These are phyloP conservation scores for Formica aserva DNA, from an alignment of 2,888 invertebrate genomes.

Conservation along the genomic window DNA sequence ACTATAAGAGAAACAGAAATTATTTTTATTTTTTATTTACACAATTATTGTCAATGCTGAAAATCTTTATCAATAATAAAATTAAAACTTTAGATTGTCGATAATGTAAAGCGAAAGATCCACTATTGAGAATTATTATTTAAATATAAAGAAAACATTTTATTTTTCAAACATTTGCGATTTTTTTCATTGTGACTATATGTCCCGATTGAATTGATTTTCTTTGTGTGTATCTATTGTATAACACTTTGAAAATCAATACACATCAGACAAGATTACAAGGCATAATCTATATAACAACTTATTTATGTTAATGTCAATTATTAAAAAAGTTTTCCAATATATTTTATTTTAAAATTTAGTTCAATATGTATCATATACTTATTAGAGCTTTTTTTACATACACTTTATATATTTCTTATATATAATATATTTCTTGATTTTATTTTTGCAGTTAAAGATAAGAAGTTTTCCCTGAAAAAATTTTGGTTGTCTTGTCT, in stretches of 20 bases:
- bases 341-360: slow-evolving; percentile 1
- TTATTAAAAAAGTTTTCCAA: neutral
- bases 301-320: neutral
- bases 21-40: neutral
- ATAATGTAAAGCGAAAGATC: neutral
- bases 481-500: neutral
- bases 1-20: neutral
- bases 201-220: neutral
- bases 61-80: neutral
- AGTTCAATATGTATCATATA: neutral
- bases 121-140: neutral
- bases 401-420: neutral
- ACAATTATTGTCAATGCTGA: neutral
- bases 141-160: neutral
- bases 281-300: neutral
- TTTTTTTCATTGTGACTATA: neutral
- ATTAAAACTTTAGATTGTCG: neutral
- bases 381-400: neutral
- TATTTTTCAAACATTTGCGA: neutral
- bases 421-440: neutral
- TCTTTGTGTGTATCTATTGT: neutral
- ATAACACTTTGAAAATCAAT: neutral
- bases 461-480: neutral
- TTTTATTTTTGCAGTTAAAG: neutral
- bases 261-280: neutral